Evolutionary conservation across 2,797 vertebrate genomes (phyloP).

Genomic region (Dendrocincla fuliginosa): DNA sequence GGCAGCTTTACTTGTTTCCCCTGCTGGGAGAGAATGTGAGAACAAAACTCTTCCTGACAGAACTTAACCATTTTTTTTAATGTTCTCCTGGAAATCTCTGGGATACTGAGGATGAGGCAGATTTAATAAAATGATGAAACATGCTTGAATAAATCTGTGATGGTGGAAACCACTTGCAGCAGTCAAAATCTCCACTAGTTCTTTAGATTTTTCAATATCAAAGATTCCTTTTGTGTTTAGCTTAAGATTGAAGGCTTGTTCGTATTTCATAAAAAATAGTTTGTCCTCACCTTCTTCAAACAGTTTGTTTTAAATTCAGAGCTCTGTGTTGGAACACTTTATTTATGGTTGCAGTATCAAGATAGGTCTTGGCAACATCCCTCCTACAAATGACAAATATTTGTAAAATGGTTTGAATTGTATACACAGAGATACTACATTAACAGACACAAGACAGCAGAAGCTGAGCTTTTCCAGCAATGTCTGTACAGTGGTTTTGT

Average conservation of each 20-base stretch:
- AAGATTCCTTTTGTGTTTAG: neutral
- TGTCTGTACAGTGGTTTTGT: neutral
- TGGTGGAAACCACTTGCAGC: neutral
- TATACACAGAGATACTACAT: slow-evolving; percentile 49
- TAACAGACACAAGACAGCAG: slow-evolving; percentile 28
- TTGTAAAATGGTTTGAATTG: slow-evolving; percentile 54
- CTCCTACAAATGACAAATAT: slow-evolving; percentile 55
- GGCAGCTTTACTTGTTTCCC: neutral
- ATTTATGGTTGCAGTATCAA: slow-evolving; percentile 11
- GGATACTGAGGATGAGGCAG: neutral
- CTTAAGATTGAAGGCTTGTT: neutral
- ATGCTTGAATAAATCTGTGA: neutral
- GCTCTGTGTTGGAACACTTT: neutral
- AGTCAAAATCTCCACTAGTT: neutral
- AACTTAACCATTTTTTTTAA: neutral
- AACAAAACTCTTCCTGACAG: neutral
- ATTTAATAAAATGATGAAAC: neutral
- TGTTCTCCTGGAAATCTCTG: neutral
- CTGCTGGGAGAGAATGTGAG: neutral
- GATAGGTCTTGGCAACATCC: slow-evolving; percentile 30
- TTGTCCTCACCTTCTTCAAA: slow-evolving; percentile 2
- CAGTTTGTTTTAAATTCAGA: slow-evolving; percentile 37
- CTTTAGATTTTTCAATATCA: neutral
- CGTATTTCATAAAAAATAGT: neutral
- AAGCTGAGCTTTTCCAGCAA: slow-evolving; percentile 38